phyloP scores from a whole-genome alignment of 2,797 vertebrate species.

The Chiloscyllium punctatum region DNA sequence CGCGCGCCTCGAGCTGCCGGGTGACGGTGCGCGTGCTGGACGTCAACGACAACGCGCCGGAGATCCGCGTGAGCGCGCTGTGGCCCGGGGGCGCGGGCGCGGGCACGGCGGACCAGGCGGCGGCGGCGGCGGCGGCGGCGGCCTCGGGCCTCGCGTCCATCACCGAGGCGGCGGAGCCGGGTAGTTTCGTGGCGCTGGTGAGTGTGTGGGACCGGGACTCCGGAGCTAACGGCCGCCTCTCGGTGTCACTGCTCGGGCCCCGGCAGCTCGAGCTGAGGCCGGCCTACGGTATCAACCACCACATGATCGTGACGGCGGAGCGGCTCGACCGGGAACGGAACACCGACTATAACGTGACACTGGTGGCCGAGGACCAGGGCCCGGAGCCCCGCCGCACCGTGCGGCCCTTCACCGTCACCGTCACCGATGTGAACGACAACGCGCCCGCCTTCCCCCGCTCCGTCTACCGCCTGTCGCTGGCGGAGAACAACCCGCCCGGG shows the following conservation, averaged over 20 bases:
- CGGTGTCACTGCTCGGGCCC: constrained; percentile 79
- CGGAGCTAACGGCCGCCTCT: constrained; percentile 75
- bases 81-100: too few species aligned
- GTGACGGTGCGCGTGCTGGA: constrained; percentile 79
- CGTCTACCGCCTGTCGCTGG: constrained; percentile 73
- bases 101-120: too few species aligned
- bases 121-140: too few species aligned
- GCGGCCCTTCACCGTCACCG: constrained; percentile 70
- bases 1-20: constrained; percentile 70
- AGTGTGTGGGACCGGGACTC: constrained; percentile 84
- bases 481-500: constrained; percentile 81
- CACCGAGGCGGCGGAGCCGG: constrained; percentile 75
- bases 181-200: constrained; percentile 86
- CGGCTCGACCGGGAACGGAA: constrained; percentile 73
- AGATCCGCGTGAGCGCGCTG: too few species aligned
- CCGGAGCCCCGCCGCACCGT: constrained; percentile 73
- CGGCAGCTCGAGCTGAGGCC: constrained; percentile 80
- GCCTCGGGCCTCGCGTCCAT: constrained; percentile 63
- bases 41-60: constrained; percentile 75
- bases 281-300: constrained; percentile 79
- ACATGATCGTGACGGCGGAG: constrained; percentile 79
- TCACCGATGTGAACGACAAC: constrained; percentile 89
- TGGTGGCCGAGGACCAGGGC: constrained; percentile 84
- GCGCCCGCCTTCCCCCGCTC: constrained; percentile 71
- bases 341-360: constrained; percentile 82